These are phyloP conservation scores for Sarcophaga bullata DNA, from an alignment of 1,140 invertebrate genomes.

Conservation along the genomic window DNA sequence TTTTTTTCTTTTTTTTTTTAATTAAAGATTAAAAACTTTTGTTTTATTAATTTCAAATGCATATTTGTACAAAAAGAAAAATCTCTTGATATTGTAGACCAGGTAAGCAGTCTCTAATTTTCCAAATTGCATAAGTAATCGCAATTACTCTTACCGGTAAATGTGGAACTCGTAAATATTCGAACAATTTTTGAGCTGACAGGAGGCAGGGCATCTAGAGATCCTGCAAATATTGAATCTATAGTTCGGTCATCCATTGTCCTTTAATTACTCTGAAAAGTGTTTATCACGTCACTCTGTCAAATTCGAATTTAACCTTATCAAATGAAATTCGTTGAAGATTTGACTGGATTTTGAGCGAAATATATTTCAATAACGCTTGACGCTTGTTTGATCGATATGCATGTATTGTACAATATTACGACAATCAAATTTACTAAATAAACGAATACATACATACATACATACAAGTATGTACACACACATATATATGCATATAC, in stretches of 20 bases:
- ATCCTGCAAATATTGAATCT: constrained; percentile 90
- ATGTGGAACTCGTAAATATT: constrained; percentile 98
- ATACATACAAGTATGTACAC: too few species aligned
- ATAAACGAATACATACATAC: background rate
- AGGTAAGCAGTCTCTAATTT: too few species aligned
- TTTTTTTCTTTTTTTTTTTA: too few species aligned
- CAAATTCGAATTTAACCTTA: background rate
- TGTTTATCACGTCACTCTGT: background rate
- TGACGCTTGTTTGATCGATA: constrained; percentile 28
- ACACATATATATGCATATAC: too few species aligned
- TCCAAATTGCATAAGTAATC: background rate
- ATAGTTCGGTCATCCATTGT: constrained; percentile 89
- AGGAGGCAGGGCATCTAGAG: constrained; percentile 87
- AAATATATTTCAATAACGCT: too few species aligned
- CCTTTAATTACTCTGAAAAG: background rate
- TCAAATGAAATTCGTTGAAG: background rate
- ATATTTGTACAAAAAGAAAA: too few species aligned
- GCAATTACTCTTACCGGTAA: constrained; percentile 81
- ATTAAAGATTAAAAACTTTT: too few species aligned
- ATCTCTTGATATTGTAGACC: too few species aligned
- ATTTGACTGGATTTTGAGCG: background rate
- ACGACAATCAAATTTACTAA: constrained; percentile 15
- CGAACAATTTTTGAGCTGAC: constrained; percentile 98
- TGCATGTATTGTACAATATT: background rate
- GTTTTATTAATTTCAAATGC: too few species aligned